Conservation (phyloP, 2,888 invertebrate species). For the Tricholauxania praeusta region DNA sequence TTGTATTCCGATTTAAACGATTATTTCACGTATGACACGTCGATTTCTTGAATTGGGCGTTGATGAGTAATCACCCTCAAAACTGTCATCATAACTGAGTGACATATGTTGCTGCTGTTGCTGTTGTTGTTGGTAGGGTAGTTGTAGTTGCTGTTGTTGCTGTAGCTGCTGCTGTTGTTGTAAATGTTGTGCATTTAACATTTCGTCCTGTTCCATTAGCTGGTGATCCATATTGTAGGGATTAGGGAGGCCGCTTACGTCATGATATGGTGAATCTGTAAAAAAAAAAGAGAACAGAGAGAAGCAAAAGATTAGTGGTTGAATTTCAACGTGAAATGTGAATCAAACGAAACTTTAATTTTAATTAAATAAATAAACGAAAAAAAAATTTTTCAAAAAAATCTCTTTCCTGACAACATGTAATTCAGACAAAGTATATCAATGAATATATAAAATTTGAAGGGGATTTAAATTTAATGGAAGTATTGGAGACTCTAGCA, state of each 20-base stretch:
- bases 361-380: background rate
- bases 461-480: too few relatives aligned
- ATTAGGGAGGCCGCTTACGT: slow-evolving; percentile 92
- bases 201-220: slow-evolving; percentile 78
- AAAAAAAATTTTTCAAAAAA: slow-evolving; percentile 38
- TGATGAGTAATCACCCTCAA: slow-evolving; percentile 94
- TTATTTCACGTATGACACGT: slow-evolving; percentile 93
- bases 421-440: too few relatives aligned
- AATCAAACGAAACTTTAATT: background rate
- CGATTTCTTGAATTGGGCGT: slow-evolving; percentile 93
- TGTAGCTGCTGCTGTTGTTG: background rate
- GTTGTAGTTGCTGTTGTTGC: slow-evolving; percentile 19
- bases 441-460: too few relatives aligned
- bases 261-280: slow-evolving; percentile 90
- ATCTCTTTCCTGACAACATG: background rate
- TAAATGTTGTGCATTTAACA: slow-evolving; percentile 49
- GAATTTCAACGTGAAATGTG: background rate
- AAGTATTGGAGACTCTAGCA: too few relatives aligned
- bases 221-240: slow-evolving; percentile 83
- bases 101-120: slow-evolving; percentile 81
- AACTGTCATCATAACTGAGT: slow-evolving; percentile 91
- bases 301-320: background rate
- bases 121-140: slow-evolving; percentile 26
- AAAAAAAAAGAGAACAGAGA: slow-evolving; percentile 49
- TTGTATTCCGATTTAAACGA: slow-evolving; percentile 72